Percentiles rank a stretch among this genome's conserved stretches.
phyloP scores from a whole-genome alignment of 1,140 invertebrate species.

The Sitodiplosis mosellana region DNA sequence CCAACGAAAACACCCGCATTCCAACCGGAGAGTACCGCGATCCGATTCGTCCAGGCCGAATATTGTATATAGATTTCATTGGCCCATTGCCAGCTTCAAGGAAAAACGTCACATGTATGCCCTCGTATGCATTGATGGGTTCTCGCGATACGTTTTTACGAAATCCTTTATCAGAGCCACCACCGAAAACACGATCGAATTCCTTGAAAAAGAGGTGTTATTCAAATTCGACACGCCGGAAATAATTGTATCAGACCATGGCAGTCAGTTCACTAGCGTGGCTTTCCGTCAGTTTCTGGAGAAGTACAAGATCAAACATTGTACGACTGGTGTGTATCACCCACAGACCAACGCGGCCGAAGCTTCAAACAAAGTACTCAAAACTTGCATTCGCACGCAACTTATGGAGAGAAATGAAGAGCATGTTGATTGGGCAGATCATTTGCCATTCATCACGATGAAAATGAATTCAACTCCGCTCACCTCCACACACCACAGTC shows the following conservation, averaged over 20 bases:
- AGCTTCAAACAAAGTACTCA: too few relatives aligned
- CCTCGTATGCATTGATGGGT: slow-evolving; percentile 5
- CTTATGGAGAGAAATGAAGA: too few relatives aligned
- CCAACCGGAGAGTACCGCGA: background rate
- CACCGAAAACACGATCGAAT: slow-evolving; percentile 1
- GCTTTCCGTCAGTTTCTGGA: too few relatives aligned
- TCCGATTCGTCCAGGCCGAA: slow-evolving; percentile 3
- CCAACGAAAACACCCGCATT: too few relatives aligned
- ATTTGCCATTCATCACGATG: too few relatives aligned
- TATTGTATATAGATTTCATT: slow-evolving; percentile 2
- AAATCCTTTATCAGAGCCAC: slow-evolving; percentile 4
- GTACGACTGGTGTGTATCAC: too few relatives aligned
- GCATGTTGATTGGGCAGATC: too few relatives aligned
- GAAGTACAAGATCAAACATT: too few relatives aligned
- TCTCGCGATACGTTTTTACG: slow-evolving; percentile 6
- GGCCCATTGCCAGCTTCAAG: slow-evolving; percentile 3
- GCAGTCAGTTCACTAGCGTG: slow-evolving; percentile 9
- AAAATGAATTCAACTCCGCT: too few relatives aligned
- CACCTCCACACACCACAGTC: too few relatives aligned
- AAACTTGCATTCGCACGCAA: too few relatives aligned
- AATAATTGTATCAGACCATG: slow-evolving; percentile 11
- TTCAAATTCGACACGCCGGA: slow-evolving; percentile 9
- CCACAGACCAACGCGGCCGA: too few relatives aligned
- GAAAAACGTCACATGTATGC: background rate
- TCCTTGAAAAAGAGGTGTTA: slow-evolving; percentile 6